Evolutionary conservation across 2,113 vertebrate genomes (phyloP), one percentile per base, ranked within the genome.

Genomic region (Engystomops pustulosus): DNA sequence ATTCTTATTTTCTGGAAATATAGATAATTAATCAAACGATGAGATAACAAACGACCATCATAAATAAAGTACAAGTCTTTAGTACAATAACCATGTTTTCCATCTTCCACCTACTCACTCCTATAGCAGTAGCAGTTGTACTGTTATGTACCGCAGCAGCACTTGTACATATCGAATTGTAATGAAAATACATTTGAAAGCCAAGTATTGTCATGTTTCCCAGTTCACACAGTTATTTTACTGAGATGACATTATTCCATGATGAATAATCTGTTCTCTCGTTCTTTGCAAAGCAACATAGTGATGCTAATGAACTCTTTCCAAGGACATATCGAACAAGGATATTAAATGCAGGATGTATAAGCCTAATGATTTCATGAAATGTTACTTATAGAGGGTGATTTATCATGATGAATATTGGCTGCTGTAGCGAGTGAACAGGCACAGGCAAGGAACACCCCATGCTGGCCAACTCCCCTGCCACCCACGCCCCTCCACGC

Each of bases 131-230:
- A 30, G 27, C n/a, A 20, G 25, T 60, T 60, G 10, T 18, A 12
- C 55, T 6, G n/a, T n/a, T n/a, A n/a, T n/a, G n/a, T n/a, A n/a
- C n/a, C n/a, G n/a, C n/a, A n/a, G n/a, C n/a, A n/a, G n/a, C n/a
- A 41, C 0, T 65, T 32, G 1, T 5, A 15, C 14, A 32, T 3
- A n/a, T 69, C 20, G n/a, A 38, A 10, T 71, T 3, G 15, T 23
- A 71, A 71, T 71, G 20, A 23, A 71, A 71, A 71, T 71, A 36
- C 38, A 71, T 14, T 44, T 71, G 9, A 10, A 7, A 11, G 68
- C n/a, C 68, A 44, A 41, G n/a, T 23, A 71, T 12, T 44, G 36
- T 47, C n/a, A 72, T 72, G 10, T 72, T 25, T 72, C 47, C 69
- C 41, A n/a, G 5, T 20, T 67, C 30, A 34, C 30, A 18, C 30